Evolutionary conservation across 1,140 invertebrate species (phyloP).

Genomic region (Cyphomyrmex costatus): DNA sequence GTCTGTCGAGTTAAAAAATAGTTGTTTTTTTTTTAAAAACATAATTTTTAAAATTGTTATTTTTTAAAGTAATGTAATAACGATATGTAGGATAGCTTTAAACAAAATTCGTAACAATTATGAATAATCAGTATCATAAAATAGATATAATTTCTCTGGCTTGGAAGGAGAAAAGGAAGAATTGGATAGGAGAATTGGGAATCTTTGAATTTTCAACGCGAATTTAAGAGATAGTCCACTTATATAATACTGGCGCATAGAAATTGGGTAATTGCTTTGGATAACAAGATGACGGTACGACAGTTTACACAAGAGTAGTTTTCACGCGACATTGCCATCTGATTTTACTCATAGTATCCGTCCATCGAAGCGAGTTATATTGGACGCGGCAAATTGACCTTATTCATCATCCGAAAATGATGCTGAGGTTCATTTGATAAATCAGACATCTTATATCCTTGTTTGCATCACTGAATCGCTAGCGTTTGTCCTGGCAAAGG

Average conservation of each 20-base stretch:
- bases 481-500: background rate
- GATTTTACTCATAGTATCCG: conserved; percentile 44
- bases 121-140: background rate
- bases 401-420: conserved; percentile 51
- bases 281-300: conserved; percentile 45
- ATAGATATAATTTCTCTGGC: background rate
- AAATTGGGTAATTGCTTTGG: conserved; percentile 46
- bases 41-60: too few relatives aligned
- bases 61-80: too few relatives aligned
- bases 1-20: too few relatives aligned
- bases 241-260: conserved; percentile 17
- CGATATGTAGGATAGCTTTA: background rate
- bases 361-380: conserved; percentile 38
- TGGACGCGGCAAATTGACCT: conserved; percentile 28
- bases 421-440: conserved; percentile 34
- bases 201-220: background rate
- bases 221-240: background rate
- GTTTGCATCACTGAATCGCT: conserved; percentile 25
- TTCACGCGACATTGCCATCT: conserved; percentile 47
- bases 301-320: conserved; percentile 43
- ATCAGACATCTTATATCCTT: background rate
- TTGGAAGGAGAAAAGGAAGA: background rate
- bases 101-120: background rate
- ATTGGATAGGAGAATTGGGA: conserved; percentile 1
- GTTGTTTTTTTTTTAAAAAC: too few relatives aligned